Conservation (phyloP, 2,797 vertebrate species). For the Cossypha polioptera region DNA sequence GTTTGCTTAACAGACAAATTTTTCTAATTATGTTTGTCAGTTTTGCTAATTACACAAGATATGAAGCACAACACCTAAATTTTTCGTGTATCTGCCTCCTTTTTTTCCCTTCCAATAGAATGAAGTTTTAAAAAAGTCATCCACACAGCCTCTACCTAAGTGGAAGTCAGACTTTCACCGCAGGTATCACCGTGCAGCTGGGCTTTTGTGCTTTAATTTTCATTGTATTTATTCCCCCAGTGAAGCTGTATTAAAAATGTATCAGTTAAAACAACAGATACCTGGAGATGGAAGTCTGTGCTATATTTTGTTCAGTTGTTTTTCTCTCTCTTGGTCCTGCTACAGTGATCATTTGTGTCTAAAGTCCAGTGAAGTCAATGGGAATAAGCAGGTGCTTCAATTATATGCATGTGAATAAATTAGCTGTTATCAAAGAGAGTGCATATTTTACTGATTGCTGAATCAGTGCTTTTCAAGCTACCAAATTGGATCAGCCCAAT, state of each 20-base stretch:
- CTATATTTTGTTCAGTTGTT: neutral
- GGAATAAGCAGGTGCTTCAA: neutral
- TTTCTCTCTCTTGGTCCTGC: neutral
- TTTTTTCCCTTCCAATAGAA: neutral
- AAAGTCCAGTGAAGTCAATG: neutral
- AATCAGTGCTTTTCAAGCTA: neutral
- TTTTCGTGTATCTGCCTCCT: neutral
- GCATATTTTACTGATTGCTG: neutral
- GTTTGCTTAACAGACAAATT: neutral
- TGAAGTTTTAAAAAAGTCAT: neutral
- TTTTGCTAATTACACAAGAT: neutral
- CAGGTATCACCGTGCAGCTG: accelerated
- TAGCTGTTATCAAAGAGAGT: neutral
- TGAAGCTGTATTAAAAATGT: neutral
- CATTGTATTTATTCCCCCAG: neutral
- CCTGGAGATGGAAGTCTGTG: neutral
- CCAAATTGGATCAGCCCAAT: neutral
- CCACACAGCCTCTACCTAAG: neutral
- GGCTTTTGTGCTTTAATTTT: neutral
- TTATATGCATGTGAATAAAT: neutral
- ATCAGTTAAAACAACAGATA: neutral
- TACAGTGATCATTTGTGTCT: neutral
- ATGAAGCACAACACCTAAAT: neutral
- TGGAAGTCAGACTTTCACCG: neutral
- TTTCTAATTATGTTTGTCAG: neutral